Percentiles rank a stretch among this genome's conserved stretches.
These are phyloP conservation scores for Panurus biarmicus DNA, from an alignment of 2,113 vertebrate genomes.

Conservation along the genomic window DNA sequence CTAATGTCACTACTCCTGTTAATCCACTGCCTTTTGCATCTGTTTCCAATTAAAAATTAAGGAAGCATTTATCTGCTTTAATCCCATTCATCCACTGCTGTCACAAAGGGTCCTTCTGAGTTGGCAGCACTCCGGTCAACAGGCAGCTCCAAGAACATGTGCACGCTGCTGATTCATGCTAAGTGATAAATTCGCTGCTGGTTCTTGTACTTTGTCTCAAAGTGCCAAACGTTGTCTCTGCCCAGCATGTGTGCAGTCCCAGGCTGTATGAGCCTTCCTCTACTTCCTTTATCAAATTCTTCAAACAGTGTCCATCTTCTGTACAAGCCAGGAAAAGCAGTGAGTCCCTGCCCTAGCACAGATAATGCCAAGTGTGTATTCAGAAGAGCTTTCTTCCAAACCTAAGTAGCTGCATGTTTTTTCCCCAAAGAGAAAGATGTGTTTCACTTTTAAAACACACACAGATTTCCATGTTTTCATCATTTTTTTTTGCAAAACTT, in stretches of 20 bases:
- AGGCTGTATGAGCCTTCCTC: background rate
- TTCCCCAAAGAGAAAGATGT: background rate
- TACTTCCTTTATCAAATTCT: background rate
- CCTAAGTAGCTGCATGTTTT: background rate
- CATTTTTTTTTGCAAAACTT: background rate
- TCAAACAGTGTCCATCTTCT: background rate
- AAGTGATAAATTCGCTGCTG: background rate
- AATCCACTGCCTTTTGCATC: background rate
- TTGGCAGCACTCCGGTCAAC: background rate
- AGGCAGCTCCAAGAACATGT: background rate
- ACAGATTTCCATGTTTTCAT: background rate
- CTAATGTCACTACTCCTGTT: background rate
- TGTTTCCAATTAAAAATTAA: conserved; percentile 20
- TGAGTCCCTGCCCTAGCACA: background rate
- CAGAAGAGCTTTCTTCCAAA: background rate
- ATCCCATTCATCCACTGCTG: background rate
- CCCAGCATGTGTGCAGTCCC: background rate
- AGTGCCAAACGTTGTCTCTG: background rate
- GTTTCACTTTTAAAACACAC: background rate
- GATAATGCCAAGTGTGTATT: background rate
- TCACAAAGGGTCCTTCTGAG: background rate
- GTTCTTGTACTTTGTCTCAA: background rate
- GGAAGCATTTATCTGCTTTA: background rate
- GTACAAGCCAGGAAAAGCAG: background rate
- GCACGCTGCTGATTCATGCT: background rate